Conservation (phyloP, 2,888 invertebrate species). For the Pammene fasciana region DNA sequence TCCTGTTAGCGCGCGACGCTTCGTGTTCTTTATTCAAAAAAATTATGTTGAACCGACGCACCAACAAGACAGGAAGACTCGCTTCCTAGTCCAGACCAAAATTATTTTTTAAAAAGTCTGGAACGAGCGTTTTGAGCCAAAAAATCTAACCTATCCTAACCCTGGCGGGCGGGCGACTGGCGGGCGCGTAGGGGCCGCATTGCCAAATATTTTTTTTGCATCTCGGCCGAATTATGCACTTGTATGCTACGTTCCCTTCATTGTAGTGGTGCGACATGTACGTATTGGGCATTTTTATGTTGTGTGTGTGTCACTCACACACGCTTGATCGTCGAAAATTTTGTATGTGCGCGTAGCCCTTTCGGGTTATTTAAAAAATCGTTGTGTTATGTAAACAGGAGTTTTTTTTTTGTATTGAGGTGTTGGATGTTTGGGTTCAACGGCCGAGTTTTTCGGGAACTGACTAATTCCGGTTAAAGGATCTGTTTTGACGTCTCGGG, state of each 20-base stretch:
- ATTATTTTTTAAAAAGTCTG: constrained; percentile 77
- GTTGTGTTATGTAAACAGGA: constrained; percentile 80
- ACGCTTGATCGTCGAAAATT: constrained; percentile 66
- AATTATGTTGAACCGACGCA: constrained; percentile 73
- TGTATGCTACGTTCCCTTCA: constrained; percentile 83
- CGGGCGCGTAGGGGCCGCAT: constrained; percentile 83
- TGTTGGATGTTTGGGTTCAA: constrained; percentile 72
- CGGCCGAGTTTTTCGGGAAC: constrained; percentile 79
- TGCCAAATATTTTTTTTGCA: constrained; percentile 84
- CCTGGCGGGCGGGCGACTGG: constrained; percentile 83
- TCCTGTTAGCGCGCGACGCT: constrained; percentile 60
- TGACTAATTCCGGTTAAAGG: constrained; percentile 78
- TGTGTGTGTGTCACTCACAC: constrained; percentile 75
- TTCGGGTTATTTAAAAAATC: constrained; percentile 77
- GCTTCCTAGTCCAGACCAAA: constrained; percentile 71
- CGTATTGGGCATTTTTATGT: constrained; percentile 79
- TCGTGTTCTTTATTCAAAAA: constrained; percentile 73
- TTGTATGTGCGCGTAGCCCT: constrained; percentile 76
- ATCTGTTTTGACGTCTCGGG: constrained; percentile 61
- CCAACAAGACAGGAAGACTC: constrained; percentile 68
- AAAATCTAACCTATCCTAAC: constrained; percentile 84
- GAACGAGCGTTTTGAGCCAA: constrained; percentile 83
- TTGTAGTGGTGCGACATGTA: constrained; percentile 83
- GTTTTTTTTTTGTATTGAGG: constrained; percentile 79
- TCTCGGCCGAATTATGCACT: constrained; percentile 84